phyloP scores from a whole-genome alignment of 2,888 invertebrate species.

The Lasioglossum leucozonium region DNA sequence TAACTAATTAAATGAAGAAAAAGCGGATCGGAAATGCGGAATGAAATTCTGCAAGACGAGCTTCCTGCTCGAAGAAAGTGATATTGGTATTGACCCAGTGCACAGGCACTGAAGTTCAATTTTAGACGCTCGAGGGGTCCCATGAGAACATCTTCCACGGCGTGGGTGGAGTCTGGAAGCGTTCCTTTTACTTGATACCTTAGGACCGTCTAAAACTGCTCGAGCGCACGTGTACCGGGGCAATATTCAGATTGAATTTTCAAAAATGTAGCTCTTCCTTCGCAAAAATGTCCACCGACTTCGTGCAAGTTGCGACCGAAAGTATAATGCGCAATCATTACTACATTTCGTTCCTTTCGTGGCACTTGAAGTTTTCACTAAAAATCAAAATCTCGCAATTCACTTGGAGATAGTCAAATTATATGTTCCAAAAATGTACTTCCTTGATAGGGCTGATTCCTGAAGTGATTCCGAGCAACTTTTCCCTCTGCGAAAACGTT shows the following conservation, averaged over 20 bases:
- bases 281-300: not conserved
- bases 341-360: too few species aligned
- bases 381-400: too few species aligned
- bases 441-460: too few species aligned
- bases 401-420: too few species aligned
- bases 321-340: not conserved
- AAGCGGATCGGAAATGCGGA: not conserved
- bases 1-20: not conserved
- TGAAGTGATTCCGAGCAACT: too few species aligned
- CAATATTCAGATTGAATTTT: slow-evolving; percentile 5
- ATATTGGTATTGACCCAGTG: slow-evolving; percentile 3
- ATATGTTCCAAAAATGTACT: too few species aligned
- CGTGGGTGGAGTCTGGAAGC: not conserved
- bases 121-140: slow-evolving; percentile 10
- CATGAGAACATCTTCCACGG: slow-evolving; percentile 1
- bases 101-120: not conserved
- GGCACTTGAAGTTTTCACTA: too few species aligned
- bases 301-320: not conserved
- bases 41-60: slow-evolving; percentile 12
- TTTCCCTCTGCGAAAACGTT: too few species aligned
- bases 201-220: not conserved
- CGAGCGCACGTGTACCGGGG: not conserved
- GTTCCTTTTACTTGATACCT: slow-evolving; percentile 16
- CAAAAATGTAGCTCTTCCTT: not conserved
- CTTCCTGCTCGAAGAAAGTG: not conserved